phyloP scores from a whole-genome alignment of 2,113 vertebrate genomes.

The Rattus norvegicus region GRCr8 NC_086020.1:132062501-132063000 shows the following conservation, averaged over 20 bases:
- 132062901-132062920: not conserved
- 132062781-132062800: not conserved
- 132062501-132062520: not conserved
- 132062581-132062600: not conserved
- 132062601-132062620: not conserved
- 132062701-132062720: not conserved
- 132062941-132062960: conserved; percentile 77
- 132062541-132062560: not conserved
- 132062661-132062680: not conserved
- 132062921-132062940: conserved; percentile 74
- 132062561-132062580: not conserved
- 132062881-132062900: not conserved
- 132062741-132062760: not conserved
- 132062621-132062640: not conserved
- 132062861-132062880: not conserved
- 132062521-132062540: not conserved
- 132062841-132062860: not conserved
- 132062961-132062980: conserved; percentile 81
- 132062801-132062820: not conserved
- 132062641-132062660: not conserved
- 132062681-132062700: not conserved
- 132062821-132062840: not conserved
- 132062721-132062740: not conserved
- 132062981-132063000: conserved; percentile 76
- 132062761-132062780: not conserved